Percentiles rank a stretch among this genome's conserved stretches.
Conservation (phyloP, 1,140 invertebrate species). For the Aleiodes sp. region DNA sequence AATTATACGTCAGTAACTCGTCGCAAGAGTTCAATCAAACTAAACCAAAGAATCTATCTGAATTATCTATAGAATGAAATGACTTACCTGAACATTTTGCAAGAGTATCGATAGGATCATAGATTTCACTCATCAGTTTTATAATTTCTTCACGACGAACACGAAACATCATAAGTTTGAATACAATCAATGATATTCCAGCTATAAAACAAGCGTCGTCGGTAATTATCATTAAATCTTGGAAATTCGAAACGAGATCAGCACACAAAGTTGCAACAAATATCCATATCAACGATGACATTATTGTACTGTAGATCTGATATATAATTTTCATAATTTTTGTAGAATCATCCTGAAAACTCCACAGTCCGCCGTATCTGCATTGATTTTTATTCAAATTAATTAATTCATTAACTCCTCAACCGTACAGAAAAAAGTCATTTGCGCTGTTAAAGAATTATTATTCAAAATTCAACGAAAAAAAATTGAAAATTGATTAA, state of each 20-base stretch:
- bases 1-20: too few species aligned
- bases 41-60: too few species aligned
- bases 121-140: slow-evolving; percentile 35
- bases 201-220: slow-evolving; percentile 46
- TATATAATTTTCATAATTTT: background rate
- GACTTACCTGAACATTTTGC: slow-evolving; percentile 42
- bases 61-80: background rate
- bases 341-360: background rate
- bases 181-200: slow-evolving; percentile 38
- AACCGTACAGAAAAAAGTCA: too few species aligned
- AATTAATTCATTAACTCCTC: too few species aligned
- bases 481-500: too few species aligned
- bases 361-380: slow-evolving; percentile 17
- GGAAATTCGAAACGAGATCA: slow-evolving; percentile 1
- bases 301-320: background rate
- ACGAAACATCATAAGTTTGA: slow-evolving; percentile 48
- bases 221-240: slow-evolving; percentile 45
- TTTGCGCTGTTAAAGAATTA: too few species aligned
- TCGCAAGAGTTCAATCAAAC: too few species aligned
- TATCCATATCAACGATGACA: background rate
- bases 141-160: slow-evolving; percentile 41
- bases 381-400: too few species aligned
- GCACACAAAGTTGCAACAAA: background rate
- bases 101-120: slow-evolving; percentile 43
- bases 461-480: too few species aligned